These are phyloP conservation scores for Kryphioiulus occultus DNA, from an alignment of 2,888 invertebrate genomes.

Conservation along the genomic window DNA sequence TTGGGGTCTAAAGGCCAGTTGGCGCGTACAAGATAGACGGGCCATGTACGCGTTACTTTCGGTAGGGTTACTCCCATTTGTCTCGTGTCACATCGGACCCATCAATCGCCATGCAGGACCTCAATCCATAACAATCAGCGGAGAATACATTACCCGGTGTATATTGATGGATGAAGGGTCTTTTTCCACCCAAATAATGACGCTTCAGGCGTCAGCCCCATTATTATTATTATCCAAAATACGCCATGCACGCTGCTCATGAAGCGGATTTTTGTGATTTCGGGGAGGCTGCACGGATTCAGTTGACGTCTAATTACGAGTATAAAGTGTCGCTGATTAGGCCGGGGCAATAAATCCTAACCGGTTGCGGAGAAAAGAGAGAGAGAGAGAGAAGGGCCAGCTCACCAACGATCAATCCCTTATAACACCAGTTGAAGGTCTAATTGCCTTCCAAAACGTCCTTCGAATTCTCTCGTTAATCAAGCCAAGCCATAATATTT, in stretches of 20 bases:
- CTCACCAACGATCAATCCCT: background rate
- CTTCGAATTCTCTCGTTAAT: background rate
- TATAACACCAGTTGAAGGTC: background rate
- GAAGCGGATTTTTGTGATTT: background rate
- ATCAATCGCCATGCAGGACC: constrained; percentile 9
- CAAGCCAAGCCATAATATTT: background rate
- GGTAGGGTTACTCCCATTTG: background rate
- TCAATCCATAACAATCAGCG: background rate
- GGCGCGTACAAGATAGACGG: background rate
- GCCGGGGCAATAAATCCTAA: background rate
- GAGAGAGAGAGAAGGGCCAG: background rate
- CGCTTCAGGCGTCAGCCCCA: background rate
- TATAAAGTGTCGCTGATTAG: constrained; percentile 31
- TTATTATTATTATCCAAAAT: constrained; percentile 27
- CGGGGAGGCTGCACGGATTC: background rate
- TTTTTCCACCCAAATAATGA: constrained; percentile 35
- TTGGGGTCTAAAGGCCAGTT: background rate
- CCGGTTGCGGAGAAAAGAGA: background rate
- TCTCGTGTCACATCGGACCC: background rate
- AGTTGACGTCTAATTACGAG: constrained; percentile 27
- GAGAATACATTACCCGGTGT: background rate
- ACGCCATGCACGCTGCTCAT: no score
- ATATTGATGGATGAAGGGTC: constrained; percentile 8
- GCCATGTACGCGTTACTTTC: background rate
- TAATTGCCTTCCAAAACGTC: constrained; percentile 8